Percentiles rank a stretch among this genome's conserved stretches.
Evolutionary conservation across 2,797 vertebrate genomes (phyloP).

Genomic region (Myotis findleyi): DNA sequence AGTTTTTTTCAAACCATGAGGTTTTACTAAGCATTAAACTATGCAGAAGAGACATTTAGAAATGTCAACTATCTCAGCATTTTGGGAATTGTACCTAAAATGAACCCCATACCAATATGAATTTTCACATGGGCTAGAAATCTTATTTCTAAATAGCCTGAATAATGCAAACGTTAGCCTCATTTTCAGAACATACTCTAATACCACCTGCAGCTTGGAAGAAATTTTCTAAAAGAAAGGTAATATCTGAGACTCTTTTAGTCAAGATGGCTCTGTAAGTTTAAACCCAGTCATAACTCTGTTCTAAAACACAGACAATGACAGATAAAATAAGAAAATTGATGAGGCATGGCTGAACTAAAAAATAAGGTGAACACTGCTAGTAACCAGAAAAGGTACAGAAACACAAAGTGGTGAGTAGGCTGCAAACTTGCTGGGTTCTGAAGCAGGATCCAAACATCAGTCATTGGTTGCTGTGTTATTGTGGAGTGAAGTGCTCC

Average conservation of each 20-base stretch:
- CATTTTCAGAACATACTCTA: not conserved
- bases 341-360: not conserved
- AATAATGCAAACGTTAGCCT: slow-evolving; percentile 38
- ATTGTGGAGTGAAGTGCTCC: not conserved
- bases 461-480: too few relatives aligned
- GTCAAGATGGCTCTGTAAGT: not conserved
- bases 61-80: slow-evolving; percentile 67
- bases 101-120: slow-evolving; percentile 38
- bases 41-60: slow-evolving; percentile 72
- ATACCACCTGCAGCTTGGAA: slow-evolving; percentile 33
- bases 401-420: not conserved
- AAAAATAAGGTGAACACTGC: not conserved
- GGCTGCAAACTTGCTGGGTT: not conserved
- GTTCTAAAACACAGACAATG: not conserved
- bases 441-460: not conserved
- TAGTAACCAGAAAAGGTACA: not conserved
- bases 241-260: not conserved
- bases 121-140: slow-evolving; percentile 57
- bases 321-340: not conserved
- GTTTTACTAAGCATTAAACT: slow-evolving; percentile 60
- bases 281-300: not conserved
- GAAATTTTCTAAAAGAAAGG: not conserved
- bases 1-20: slow-evolving; percentile 37
- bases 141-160: slow-evolving; percentile 29
- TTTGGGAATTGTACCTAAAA: slow-evolving; percentile 33